Evolutionary conservation across 2,888 invertebrate species (phyloP), one percentile per base, ranked within the genome.

Genomic region (Herminia tarsipennalis): DNA sequence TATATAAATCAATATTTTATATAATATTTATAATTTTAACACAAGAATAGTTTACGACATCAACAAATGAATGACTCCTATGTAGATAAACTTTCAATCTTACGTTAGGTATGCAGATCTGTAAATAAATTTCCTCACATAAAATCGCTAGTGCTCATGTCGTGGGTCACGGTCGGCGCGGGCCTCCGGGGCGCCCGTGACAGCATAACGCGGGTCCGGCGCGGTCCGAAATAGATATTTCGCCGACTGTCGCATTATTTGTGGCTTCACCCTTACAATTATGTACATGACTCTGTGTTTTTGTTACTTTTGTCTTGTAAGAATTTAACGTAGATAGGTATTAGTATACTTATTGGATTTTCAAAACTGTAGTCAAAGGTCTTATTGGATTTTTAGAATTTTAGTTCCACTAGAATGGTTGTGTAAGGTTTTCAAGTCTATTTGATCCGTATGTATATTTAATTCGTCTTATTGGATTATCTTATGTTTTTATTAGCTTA

Each of bases 221-320:
- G 63, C 72, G 75, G 86, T 83, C 88, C 86, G 82, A 88, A 86
- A 86, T 85, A 87, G 86, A 88, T 86, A 86, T 85, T 86, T 85
- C 77, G 80, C 77, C 76, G 70, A 76, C 78, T 82, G 85, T 83
- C 82, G 73, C 69, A 64, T 74, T 74, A 71, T 76, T 76, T 77
- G 76, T 73, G 78, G 72, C 76, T 68, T 74, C 73, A 75, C 69
- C 69, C 66, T 50, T 67, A 74, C 70, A 70, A 79, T 72, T 74
- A 76, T 69, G 48, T 67, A 70, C 75, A 77, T 77, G 77, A 77
- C 75, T 57, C 49, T 52, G 51, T 49, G 41, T 62, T 72, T 64
- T 54, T 45, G 43, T 46, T 29, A 20, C 16, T 41, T 33, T 52
- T 56, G 46, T 47, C 43, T 38, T 40, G 56, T 46, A 30, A 10